These are phyloP conservation scores for Pristionchus exspectatus DNA, from an alignment of 2,888 invertebrate genomes.

Conservation along the genomic window DNA sequence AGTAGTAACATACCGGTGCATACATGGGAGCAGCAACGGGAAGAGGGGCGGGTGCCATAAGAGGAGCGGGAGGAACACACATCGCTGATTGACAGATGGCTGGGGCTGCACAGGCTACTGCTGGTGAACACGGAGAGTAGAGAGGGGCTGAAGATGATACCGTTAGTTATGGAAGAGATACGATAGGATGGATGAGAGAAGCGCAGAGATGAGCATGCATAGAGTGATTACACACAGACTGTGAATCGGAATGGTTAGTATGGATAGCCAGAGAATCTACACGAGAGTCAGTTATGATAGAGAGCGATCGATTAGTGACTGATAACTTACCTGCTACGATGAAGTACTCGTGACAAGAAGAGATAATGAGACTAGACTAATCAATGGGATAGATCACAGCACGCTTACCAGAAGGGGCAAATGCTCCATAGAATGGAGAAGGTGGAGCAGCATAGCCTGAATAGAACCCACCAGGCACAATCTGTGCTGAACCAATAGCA, in stretches of 20 bases:
- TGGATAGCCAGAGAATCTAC: background rate
- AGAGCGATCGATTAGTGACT: slow-evolving; percentile 43
- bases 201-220: background rate
- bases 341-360: background rate
- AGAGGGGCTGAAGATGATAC: slow-evolving; percentile 64
- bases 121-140: slow-evolving; percentile 71
- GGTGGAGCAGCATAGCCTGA: slow-evolving; percentile 35
- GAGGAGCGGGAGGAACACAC: slow-evolving; percentile 65
- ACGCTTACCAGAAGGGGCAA: slow-evolving; percentile 15
- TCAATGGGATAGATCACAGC: slow-evolving; percentile 7
- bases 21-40: slow-evolving; percentile 59
- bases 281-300: background rate
- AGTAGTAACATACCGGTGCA: slow-evolving; percentile 50
- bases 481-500: slow-evolving; percentile 32
- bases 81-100: slow-evolving; percentile 71
- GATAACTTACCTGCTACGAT: slow-evolving; percentile 18
- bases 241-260: slow-evolving; percentile 32
- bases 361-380: background rate
- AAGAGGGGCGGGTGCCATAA: slow-evolving; percentile 31
- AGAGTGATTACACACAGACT: background rate
- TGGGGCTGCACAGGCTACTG: slow-evolving; percentile 69
- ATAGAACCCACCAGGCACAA: slow-evolving; percentile 54
- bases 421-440: background rate
- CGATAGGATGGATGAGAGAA: background rate
- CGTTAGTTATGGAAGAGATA: background rate